Base-by-base conservation (phyloP, 2,888 invertebrate genomes). In the Andrena camellia region DNA sequence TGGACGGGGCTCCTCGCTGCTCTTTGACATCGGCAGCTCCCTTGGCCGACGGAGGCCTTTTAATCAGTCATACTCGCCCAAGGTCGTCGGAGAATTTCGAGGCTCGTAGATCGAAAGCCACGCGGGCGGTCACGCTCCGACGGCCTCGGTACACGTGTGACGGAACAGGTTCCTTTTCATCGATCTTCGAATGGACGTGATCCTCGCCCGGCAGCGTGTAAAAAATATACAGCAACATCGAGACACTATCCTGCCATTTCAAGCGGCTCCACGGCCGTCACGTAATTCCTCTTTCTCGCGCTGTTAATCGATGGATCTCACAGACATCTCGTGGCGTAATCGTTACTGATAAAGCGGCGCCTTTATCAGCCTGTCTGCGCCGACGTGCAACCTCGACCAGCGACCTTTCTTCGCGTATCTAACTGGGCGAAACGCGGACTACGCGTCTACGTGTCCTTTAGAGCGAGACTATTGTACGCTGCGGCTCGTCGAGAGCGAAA, bases 361-460 rank as follows among this genome's bases (percentile, higher is more conserved):
- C 35, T 52, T 17, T 69, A 71, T 64, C 69, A 33, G n/a, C 23
- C 17, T 50, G 52, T 57, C 60, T 31, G 75, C 68, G 54, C 10
- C 73, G 66, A 73, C 29, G 57, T 52, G 64, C 79, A 70, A 42
- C 62, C 63, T 74, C 63, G 74, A 75, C 75, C 75, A 35, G 62
- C 67, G 80, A 81, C 71, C 81, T 78, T 82, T 74, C 20, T 42
- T n/a, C 68, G 35, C 63, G 50, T 67, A 66, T 67, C 78, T 66
- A 50, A 67, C 62, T 23, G 33, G 66, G 6, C 71, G 54, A 26
- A 57, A 20, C 52, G 7, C 50, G 54, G 60, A 33, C 57, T 57
- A 33, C 42, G 63, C 35, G 63, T 57, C 20, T 42, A n/a, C 60
- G 60, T 60, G 23, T 48, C 42, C 48, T 48, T 64, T 26, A n/a